A percentile compares a stretch with the other conserved stretches of the same genome.
phyloP scores from a whole-genome alignment of 2,888 invertebrate species.

The Drosophila birchii region DNA sequence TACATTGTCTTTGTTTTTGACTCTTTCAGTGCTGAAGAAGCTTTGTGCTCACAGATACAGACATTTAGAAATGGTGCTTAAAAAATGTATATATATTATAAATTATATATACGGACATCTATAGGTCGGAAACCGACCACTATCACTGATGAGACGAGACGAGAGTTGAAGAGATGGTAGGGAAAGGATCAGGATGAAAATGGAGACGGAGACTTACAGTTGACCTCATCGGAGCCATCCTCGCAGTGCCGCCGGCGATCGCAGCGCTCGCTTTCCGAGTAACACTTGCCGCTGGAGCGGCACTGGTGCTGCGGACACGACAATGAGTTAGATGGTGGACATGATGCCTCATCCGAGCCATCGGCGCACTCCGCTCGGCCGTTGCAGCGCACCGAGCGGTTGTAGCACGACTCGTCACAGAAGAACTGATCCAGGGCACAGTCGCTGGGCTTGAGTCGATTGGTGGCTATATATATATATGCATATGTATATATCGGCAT shows the following conservation, averaged over 20 bases:
- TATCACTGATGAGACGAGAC: neutral
- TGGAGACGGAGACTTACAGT: conserved; percentile 84
- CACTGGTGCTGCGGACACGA: conserved; percentile 86
- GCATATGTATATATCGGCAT: conserved; percentile 32
- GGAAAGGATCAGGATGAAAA: neutral
- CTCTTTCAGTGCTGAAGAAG: conserved; percentile 13
- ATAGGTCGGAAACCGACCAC: neutral
- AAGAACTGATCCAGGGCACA: conserved; percentile 85
- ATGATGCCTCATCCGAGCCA: conserved; percentile 87
- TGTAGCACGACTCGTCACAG: conserved; percentile 87
- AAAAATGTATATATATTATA: neutral
- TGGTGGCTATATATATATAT: conserved; percentile 64
- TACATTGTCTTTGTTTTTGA: neutral
- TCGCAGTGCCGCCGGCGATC: conserved; percentile 86
- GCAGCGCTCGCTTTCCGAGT: conserved; percentile 85
- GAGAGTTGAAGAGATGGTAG: neutral
- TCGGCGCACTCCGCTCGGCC: conserved; percentile 87
- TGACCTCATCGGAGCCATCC: conserved; percentile 87
- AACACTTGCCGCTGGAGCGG: conserved; percentile 86
- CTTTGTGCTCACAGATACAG: conserved; percentile 20
- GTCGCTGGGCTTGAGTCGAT: conserved; percentile 74
- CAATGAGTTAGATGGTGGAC: conserved; percentile 48
- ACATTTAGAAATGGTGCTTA: conserved; percentile 14
- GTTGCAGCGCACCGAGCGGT: conserved; percentile 88
- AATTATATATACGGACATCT: neutral